These are phyloP conservation scores for Cryptocephalus moraei DNA, from an alignment of 2,888 invertebrate species.

Conservation along the genomic window DNA sequence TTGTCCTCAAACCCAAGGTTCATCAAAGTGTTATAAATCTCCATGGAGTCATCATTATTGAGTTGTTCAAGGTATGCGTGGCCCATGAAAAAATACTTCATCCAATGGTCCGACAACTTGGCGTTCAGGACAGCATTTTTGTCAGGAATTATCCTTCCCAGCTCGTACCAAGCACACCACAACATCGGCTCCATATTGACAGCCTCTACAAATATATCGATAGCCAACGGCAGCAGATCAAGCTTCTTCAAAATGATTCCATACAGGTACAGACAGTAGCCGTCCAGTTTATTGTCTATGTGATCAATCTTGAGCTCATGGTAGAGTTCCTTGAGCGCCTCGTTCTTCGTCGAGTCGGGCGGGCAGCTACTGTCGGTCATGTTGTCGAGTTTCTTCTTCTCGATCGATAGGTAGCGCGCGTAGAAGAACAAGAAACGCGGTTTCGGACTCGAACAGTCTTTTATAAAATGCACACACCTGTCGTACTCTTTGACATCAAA, in stretches of 20 bases:
- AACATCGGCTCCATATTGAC: slow-evolving; percentile 71
- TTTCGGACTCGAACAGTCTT: slow-evolving; percentile 57
- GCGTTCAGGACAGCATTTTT: slow-evolving; percentile 61
- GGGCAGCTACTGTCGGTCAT: slow-evolving; percentile 51
- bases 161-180: slow-evolving; percentile 93
- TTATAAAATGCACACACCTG: slow-evolving; percentile 70
- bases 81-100: slow-evolving; percentile 84
- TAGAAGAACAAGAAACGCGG: slow-evolving; percentile 78
- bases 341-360: slow-evolving; percentile 45
- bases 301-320: slow-evolving; percentile 48
- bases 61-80: slow-evolving; percentile 85
- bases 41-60: slow-evolving; percentile 79
- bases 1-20: slow-evolving; percentile 76
- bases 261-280: slow-evolving; percentile 79
- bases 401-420: slow-evolving; percentile 77
- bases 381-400: slow-evolving; percentile 82
- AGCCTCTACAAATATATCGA: slow-evolving; percentile 68
- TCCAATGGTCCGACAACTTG: slow-evolving; percentile 81
- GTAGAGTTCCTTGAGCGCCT: slow-evolving; percentile 46
- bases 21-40: slow-evolving; percentile 67
- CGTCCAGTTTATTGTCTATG: slow-evolving; percentile 61
- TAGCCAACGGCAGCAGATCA: slow-evolving; percentile 68
- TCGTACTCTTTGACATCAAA: slow-evolving; percentile 89
- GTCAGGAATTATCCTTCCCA: slow-evolving; percentile 64
- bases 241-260: slow-evolving; percentile 84